Evolutionary conservation across 35 echinoderm and acorn worm species (phyloP), one percentile per base, ranked within the genome.

Genomic region (Holothuria glaberrima): DNA sequence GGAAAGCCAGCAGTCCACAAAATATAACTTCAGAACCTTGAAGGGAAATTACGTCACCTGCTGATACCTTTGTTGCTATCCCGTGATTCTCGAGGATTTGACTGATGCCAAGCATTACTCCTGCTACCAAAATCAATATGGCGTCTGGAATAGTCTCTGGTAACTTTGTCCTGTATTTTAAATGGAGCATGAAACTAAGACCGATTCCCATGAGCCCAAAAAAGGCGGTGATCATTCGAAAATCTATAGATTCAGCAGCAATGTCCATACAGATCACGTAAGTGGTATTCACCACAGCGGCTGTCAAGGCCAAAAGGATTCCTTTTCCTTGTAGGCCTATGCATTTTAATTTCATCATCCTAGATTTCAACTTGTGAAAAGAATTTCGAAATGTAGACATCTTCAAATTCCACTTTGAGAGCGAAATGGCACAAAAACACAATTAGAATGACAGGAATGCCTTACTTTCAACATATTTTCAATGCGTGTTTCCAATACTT

Each of bases 21-120:
- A 41, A 75, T 34, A 75, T 21, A 21, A 75, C 13, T 38, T 75
- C 71, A 31, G 33, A 34, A 14, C 30, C 33, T 45, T 75, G 71
- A 35, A 75, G 71, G 19, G 71, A 16, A n/a, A 75, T 45, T 5
- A 75, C 71, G 33, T 75, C 71, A 14, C 71, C 71, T 44, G 71
- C 28, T 31, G 71, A 38, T 16, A 29, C 71, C 50, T 54, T 17
- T 21, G 44, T 75, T 32, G 33, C 33, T 38, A 75, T 29, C 19
- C 31, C 71, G 19, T 75, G 34, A 38, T 75, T 75, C 19, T 75
- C 33, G 2, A 41, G 44, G 20, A 75, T 31, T 12, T 75, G 34
- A 38, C 16, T 38, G 7, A 75, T n/a, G 22, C 30, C 71, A 19
- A 75, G 32, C 21, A 75, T 41, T 12, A 75, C 12, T 31, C 71